Evolutionary conservation across 1,140 invertebrate genomes (phyloP).

Genomic region (Arion vulgaris): DNA sequence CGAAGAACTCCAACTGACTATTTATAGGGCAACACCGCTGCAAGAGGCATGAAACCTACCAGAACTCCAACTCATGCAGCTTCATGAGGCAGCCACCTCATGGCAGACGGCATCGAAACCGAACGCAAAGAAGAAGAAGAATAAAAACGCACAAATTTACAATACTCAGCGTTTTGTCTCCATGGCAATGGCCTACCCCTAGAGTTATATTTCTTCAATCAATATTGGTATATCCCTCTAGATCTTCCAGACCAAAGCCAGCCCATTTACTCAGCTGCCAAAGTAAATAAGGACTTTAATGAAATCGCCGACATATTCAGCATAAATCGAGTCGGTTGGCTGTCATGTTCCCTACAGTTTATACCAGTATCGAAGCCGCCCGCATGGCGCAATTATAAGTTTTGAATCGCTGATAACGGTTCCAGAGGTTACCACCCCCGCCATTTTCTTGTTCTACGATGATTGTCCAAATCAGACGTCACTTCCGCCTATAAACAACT

Average conservation of each 20-base stretch:
- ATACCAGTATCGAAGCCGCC: conserved; percentile 4
- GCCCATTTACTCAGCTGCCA: conserved; percentile 26
- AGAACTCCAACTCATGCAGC: no score
- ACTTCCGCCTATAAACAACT: not conserved
- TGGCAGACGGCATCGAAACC: no score
- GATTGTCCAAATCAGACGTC: not conserved
- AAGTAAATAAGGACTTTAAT: conserved; percentile 35
- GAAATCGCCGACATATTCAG: conserved; percentile 33
- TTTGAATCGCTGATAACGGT: not conserved
- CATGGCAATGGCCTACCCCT: conserved; percentile 14
- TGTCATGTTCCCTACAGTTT: conserved; percentile 27
- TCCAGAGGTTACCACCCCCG: not conserved
- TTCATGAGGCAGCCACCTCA: no score
- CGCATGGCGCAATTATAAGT: conserved; percentile 5
- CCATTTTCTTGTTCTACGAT: no score
- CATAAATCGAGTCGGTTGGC: conserved; percentile 19
- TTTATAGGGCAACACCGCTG: no score
- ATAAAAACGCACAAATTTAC: not conserved
- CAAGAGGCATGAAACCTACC: no score
- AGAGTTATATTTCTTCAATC: conserved; percentile 12
- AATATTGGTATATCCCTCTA: conserved; percentile 11
- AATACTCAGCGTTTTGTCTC: not conserved
- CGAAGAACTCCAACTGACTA: no score
- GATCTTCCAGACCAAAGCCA: conserved; percentile 9
- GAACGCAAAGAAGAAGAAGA: no score